phyloP scores from a whole-genome alignment of 2,113 vertebrate species.

The Boleophthalmus pectinirostris region DNA sequence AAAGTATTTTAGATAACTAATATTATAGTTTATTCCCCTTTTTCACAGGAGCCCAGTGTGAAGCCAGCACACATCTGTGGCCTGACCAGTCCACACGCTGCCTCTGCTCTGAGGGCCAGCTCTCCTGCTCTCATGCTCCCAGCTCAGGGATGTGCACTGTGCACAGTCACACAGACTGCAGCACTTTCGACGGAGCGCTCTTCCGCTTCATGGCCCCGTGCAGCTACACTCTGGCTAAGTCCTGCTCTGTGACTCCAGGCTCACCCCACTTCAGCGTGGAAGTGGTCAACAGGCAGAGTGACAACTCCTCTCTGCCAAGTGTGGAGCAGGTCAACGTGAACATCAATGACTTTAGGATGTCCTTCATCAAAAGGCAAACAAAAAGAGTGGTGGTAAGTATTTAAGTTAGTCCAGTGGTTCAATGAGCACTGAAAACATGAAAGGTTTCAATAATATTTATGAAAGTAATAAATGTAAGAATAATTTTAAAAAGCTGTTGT shows the following conservation, averaged over 20 bases:
- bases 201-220: slow-evolving; percentile 80
- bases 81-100: slow-evolving; percentile 75
- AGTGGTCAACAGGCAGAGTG: slow-evolving; percentile 74
- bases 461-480: not conserved
- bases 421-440: not conserved
- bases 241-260: slow-evolving; percentile 65
- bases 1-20: not conserved
- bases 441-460: not conserved
- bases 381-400: slow-evolving; percentile 78
- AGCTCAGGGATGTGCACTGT: slow-evolving; percentile 75
- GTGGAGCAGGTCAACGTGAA: slow-evolving; percentile 75
- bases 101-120: slow-evolving; percentile 72
- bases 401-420: not conserved
- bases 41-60: slow-evolving; percentile 69
- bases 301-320: slow-evolving; percentile 59
- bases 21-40: not conserved
- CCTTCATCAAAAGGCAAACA: slow-evolving; percentile 69
- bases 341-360: slow-evolving; percentile 60
- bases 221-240: slow-evolving; percentile 80
- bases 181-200: slow-evolving; percentile 80
- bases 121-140: slow-evolving; percentile 66
- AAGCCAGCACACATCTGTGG: slow-evolving; percentile 73
- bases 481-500: not conserved
- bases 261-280: slow-evolving; percentile 80
- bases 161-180: slow-evolving; percentile 75